Evolutionary conservation across 2,113 vertebrate species (phyloP).

Genomic region (Galbula dea): DNA sequence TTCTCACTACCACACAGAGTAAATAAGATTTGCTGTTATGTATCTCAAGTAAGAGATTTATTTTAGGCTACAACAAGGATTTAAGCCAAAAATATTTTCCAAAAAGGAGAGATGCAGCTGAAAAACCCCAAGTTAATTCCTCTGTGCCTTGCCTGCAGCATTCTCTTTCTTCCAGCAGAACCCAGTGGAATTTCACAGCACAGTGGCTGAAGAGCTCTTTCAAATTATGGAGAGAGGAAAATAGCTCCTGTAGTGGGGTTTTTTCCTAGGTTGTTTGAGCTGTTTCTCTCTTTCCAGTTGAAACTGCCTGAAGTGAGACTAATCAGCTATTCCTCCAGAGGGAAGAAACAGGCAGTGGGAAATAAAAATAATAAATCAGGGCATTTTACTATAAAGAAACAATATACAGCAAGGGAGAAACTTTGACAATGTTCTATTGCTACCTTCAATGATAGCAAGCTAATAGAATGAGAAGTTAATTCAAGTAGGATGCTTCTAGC

Average conservation of each 20-base stretch:
- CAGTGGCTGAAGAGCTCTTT: constrained; percentile 16
- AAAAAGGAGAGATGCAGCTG: neutral
- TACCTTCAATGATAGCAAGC: neutral
- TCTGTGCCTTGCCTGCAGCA: neutral
- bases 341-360: neutral
- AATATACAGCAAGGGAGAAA: neutral
- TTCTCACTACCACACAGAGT: neutral
- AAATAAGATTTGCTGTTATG: neutral
- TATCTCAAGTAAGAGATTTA: neutral
- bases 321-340: constrained; percentile 4
- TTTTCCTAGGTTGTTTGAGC: neutral
- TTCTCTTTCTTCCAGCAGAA: constrained; percentile 1
- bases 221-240: neutral
- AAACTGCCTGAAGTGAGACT: constrained; percentile 33
- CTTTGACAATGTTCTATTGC: neutral
- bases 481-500: neutral
- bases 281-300: neutral
- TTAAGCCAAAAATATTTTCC: constrained; percentile 8
- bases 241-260: neutral
- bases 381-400: neutral
- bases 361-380: constrained; percentile 34
- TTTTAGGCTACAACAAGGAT: neutral
- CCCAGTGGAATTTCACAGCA: neutral
- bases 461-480: constrained; percentile 5
- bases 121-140: constrained; percentile 16